Evolutionary conservation across 2,888 invertebrate species (phyloP), one percentile per base, ranked within the genome.

Genomic region (Masnerella sp.): DNA sequence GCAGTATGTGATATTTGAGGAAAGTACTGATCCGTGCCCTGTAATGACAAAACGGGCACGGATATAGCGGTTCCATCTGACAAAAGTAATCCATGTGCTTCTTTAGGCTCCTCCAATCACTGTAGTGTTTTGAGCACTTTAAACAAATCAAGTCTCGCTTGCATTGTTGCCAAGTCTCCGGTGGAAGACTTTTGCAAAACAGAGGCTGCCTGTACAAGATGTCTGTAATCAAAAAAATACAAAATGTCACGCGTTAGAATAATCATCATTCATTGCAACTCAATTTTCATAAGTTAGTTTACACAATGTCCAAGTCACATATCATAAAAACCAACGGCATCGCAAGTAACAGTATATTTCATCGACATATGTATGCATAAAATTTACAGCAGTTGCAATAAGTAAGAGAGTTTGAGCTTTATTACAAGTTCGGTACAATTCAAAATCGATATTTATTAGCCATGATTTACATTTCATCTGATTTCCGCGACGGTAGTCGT

Each of bases 81-180:
- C 84, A 84, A 74, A 83, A 83, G 74, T 76, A 84, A 67, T 68
- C 84, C 84, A 84, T 83, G 73, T 85, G 83, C 34, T 80, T 83
- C 69, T 78, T 77, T 34, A 84, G 68, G 20, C 81, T 82, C 36
- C 81, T 76, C 83, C 83, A 84, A 56, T 83, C 80, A 73, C 84
- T 81, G 75, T 81, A 84, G 9, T 52, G 68, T n/a, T 77, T 80
- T 5, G 52, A 40, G 58, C 85, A 84, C 64, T 84, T 84, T 40
- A 83, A 42, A 61, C 84, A 84, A 5, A 65, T 49, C 47, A 83
- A 78, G 17, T 78, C 54, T 14, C 71, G 72, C 74, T 83, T 84
- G 80, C 84, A 84, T 2, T 58, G 73, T 8, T 58, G 75, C 83
- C 80, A 81, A 40, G 36, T 68, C 62, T 82, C 82, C 25, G 77